Evolutionary conservation across 2,797 vertebrate genomes (phyloP).

Genomic region (Botia almorhae): DNA sequence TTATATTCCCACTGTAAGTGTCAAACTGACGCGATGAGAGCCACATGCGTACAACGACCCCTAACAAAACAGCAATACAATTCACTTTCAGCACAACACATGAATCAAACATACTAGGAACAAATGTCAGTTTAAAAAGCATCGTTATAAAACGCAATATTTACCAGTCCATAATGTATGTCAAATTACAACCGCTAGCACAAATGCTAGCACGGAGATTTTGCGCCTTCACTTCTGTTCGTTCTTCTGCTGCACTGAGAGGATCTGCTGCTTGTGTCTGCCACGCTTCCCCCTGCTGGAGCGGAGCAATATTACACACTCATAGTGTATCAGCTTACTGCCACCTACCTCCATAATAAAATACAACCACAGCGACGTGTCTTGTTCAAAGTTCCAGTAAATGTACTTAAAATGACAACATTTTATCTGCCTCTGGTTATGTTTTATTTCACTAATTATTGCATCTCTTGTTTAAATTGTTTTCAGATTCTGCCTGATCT

Average conservation of each 20-base stretch:
- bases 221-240: conserved; percentile 8
- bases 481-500: too few species aligned
- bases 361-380: too few species aligned
- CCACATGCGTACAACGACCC: not conserved
- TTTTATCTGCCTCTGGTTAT: too few species aligned
- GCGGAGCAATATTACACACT: not conserved
- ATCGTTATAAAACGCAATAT: conserved; percentile 2
- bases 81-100: not conserved
- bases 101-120: not conserved
- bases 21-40: not conserved
- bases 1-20: not conserved
- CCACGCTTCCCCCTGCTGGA: not conserved
- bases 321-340: too few species aligned
- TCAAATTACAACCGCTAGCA: not conserved
- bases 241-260: not conserved
- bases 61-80: not conserved
- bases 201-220: not conserved
- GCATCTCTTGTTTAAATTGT: too few species aligned
- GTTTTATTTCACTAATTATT: too few species aligned
- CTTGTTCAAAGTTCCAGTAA: too few species aligned
- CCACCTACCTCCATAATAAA: too few species aligned
- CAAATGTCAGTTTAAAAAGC: not conserved
- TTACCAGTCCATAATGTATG: conserved; percentile 19
- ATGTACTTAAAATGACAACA: too few species aligned
- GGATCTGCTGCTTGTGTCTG: too few species aligned